These are phyloP conservation scores for Helobdella robusta DNA, from an alignment of 2,888 invertebrate genomes.

Conservation along the genomic window DNA sequence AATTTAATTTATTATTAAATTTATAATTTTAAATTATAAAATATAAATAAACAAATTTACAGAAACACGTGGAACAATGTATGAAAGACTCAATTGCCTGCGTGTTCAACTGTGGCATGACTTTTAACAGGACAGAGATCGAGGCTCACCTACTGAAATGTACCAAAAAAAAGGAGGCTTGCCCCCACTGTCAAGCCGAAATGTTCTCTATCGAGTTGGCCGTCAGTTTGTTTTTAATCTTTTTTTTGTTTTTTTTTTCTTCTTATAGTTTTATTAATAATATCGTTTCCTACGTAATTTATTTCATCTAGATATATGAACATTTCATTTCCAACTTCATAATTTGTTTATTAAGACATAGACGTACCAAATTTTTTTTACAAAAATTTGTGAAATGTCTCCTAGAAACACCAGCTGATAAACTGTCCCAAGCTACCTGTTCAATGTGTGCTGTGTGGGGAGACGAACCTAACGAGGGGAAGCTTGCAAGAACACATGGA, in stretches of 20 bases:
- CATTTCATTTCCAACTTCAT: not conserved
- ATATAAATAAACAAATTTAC: no score
- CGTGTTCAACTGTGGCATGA: not conserved
- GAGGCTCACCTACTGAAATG: not conserved
- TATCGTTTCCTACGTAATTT: not conserved
- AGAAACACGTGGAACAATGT: not conserved
- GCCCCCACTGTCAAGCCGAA: constrained; percentile 7
- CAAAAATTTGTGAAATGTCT: no score
- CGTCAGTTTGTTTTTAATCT: not conserved
- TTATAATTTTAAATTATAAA: no score
- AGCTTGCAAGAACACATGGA: not conserved
- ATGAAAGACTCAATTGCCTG: constrained; percentile 1
- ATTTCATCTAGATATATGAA: not conserved
- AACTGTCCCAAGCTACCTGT: constrained; percentile 8
- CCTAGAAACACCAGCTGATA: constrained; percentile 4
- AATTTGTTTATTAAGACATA: not conserved
- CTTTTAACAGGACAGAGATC: not conserved
- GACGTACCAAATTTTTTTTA: no score
- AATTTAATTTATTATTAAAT: no score
- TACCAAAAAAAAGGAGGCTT: not conserved
- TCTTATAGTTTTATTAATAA: not conserved
- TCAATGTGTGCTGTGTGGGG: not conserved
- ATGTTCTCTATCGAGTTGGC: not conserved
- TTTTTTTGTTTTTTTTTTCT: not conserved
- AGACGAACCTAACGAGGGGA: not conserved